Percentiles rank a stretch among this genome's conserved stretches.
Conservation (phyloP, 2,888 invertebrate species). For the Melieria picta region DNA sequence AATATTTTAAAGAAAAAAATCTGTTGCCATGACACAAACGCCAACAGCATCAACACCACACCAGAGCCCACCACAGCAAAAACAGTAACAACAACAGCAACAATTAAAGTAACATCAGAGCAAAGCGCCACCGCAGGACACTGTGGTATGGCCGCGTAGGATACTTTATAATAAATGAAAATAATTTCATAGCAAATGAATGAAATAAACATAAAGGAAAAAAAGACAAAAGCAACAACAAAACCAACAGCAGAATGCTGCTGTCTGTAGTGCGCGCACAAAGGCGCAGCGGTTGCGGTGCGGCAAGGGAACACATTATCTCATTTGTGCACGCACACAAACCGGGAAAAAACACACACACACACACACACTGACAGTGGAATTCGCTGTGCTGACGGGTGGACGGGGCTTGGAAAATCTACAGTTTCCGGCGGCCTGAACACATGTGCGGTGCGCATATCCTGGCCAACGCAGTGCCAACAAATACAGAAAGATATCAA, state of each 20-base stretch:
- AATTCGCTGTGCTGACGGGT: not conserved
- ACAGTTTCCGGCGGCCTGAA: too few species aligned
- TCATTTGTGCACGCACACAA: not conserved
- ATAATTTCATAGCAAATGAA: not conserved
- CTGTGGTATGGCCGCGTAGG: too few species aligned
- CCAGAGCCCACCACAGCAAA: not conserved
- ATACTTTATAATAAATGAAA: too few species aligned
- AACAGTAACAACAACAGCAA: not conserved
- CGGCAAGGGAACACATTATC: not conserved
- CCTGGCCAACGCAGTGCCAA: constrained; percentile 51
- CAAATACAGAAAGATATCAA: constrained; percentile 42
- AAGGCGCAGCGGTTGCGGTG: not conserved
- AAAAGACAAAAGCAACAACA: too few species aligned
- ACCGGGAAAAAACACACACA: not conserved
- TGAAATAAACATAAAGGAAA: not conserved
- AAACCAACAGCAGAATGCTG: not conserved
- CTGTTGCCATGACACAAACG: too few species aligned
- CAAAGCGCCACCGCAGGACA: too few species aligned
- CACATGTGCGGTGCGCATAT: not conserved
- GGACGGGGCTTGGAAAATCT: too few species aligned
- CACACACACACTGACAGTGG: not conserved
- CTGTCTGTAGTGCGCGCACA: not conserved
- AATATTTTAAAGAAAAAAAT: too few species aligned
- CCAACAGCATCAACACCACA: not conserved
- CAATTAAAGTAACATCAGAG: not conserved